Base-by-base conservation (phyloP, 2,888 invertebrate species). In the Rambutsinella grinnellia region DNA sequence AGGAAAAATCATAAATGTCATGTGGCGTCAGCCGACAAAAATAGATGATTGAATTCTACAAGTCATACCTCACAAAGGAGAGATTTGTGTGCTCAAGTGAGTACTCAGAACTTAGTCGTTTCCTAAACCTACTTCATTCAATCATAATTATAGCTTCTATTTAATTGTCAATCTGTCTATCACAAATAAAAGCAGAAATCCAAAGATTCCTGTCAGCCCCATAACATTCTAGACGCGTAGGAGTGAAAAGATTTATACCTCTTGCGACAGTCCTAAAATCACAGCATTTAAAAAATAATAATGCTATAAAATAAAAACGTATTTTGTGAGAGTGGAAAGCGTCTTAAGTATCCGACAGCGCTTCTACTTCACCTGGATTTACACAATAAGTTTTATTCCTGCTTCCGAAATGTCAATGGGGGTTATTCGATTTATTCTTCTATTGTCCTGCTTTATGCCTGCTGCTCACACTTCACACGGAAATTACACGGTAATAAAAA, bases 101-200 rank as follows among this genome's bases (percentile, higher is more conserved):
- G n/a, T n/a, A n/a, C n/a, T n/a, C n/a, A n/a, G n/a, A n/a, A n/a
- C n/a, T n/a, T n/a, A n/a, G n/a, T n/a, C n/a, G n/a, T n/a, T n/a
- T n/a, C n/a, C n/a, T n/a, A n/a, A n/a, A n/a, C n/a, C 23, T 58
- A 58, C 24, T 17, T 44, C 60, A 57, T 69, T 69, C 53, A 53
- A 36, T 54, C 44, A 49, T 62, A 70, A 70, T 70, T 70, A 62
- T 56, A 27, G 21, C 44, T 28, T 44, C 28, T 56, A 49, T 47
- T 56, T 56, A 53, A 62, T 56, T 69, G 62, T 57, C 70, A 70
- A 56, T 70, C 63, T 46, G 36, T 46, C 70, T 70, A 63, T 70
- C 70, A 70, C 47, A 36, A 23, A 21, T 54, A 53, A 47, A 28
- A 65, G 26, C 61, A 46, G 24, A 69, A 61, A 54, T n/a, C n/a